Percentiles rank a stretch among this genome's conserved stretches.
Conservation (phyloP, 2,113 vertebrate genomes). For the Enhydra lutris region DNA sequence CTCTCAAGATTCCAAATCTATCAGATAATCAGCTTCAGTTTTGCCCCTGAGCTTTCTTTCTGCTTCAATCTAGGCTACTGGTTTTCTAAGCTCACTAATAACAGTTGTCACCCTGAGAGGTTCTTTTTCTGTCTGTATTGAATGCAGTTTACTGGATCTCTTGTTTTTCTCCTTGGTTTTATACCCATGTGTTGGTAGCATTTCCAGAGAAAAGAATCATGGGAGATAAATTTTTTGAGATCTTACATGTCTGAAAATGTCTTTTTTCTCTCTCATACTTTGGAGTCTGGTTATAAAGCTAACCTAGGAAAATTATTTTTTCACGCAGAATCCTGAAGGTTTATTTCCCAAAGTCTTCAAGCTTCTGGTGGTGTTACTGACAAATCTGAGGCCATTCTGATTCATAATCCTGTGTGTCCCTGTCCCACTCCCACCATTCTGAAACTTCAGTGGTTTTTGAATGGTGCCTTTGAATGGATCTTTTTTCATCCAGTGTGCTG, state of each 20-base stretch:
- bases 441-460: background rate
- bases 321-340: conserved; percentile 8
- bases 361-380: background rate
- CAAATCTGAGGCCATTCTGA: background rate
- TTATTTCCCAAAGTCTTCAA: conserved; percentile 30
- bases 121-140: conserved; percentile 8
- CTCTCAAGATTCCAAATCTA: background rate
- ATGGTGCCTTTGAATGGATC: background rate
- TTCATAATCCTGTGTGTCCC: background rate
- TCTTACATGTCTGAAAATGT: background rate
- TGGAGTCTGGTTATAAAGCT: background rate
- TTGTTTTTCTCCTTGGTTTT: conserved; percentile 29
- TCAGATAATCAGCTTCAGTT: conserved; percentile 16
- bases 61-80: background rate
- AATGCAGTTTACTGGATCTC: background rate
- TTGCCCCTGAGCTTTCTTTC: background rate
- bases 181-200: background rate
- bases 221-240: background rate
- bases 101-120: background rate
- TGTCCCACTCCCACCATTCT: background rate
- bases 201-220: conserved; percentile 12
- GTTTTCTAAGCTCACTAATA: background rate
- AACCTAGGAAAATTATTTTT: background rate
- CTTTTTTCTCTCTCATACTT: background rate
- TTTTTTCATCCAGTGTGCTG: background rate